Base-by-base conservation (phyloP, 2,888 invertebrate species). In the Drosophila algonquin region DNA sequence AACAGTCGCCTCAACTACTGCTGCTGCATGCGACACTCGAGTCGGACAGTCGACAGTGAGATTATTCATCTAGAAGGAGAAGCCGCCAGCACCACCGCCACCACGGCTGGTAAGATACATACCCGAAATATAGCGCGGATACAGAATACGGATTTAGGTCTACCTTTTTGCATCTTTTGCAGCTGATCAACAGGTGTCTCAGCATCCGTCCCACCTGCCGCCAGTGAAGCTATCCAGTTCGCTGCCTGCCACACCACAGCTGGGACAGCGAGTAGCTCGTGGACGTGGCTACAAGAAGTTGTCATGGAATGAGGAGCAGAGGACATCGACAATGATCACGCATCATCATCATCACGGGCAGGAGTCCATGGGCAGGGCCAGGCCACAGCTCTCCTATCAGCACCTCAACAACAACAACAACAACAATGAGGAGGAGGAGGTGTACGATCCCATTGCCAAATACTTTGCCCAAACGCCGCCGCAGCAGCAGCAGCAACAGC, bases 201-300 rank as follows among this genome's bases (percentile, higher is more conserved):
- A 21, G 21, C 21, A 8, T 30, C 30, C 5, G 24, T 24, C 46
- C 44, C 62, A 63, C 14, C 53, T 53, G 30, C 14, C 55, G 8
- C 56, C 64, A 12, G 40, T 47, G 21, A 81, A 83, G 64, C 74
- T 75, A 58, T 82, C 89, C 16, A 81, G 76, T 24, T 89, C 89
- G 52, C 54, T 89, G 76, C 88, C 89, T 40, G 75, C 77, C 24
- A 89, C 89, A 65, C 88, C 89, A 44, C 85, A 88, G 65, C 68
- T 89, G 50, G 83, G 81, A 75, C 85, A 87, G 52, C 61, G 85
- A 56, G 63, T 54, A 71, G 76, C 76, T 57, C 74, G 70, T 64
- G 72, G 73, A 44, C 71, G 64, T 21, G 74, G 69, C 55, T 89
- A 89, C 67, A 85, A 77, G 64, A 85, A 82, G 63, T 64, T 89